These are phyloP conservation scores for Scaeva pyrastri DNA, from an alignment of 2,888 invertebrate species.

Conservation along the genomic window DNA sequence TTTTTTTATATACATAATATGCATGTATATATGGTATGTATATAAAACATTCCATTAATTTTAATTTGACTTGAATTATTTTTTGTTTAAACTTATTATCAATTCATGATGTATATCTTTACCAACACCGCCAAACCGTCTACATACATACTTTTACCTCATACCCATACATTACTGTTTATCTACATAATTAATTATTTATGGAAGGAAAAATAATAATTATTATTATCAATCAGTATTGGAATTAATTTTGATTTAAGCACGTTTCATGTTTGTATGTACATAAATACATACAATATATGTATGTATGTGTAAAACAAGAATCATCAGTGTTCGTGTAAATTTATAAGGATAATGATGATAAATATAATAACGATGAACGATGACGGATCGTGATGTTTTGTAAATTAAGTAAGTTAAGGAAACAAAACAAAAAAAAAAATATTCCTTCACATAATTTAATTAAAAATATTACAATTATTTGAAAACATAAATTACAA, in stretches of 20 bases:
- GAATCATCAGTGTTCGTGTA: not conserved
- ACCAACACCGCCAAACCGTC: too few species aligned
- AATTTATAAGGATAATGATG: not conserved
- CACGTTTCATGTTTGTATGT: constrained; percentile 21
- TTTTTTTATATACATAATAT: too few species aligned
- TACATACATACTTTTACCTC: not conserved
- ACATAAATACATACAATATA: too few species aligned
- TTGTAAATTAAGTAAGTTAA: constrained; percentile 20
- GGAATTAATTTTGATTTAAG: constrained; percentile 59
- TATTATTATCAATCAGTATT: constrained; percentile 52
- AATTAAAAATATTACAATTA: constrained; percentile 55
- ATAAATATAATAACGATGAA: not conserved
- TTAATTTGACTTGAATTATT: not conserved
- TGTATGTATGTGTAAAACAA: not conserved
- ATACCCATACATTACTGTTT: constrained; percentile 1
- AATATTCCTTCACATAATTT: too few species aligned
- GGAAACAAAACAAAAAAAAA: constrained; percentile 16
- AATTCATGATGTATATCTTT: constrained; percentile 42
- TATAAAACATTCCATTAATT: constrained; percentile 26
- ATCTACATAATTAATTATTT: constrained; percentile 38
- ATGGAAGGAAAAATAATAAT: constrained; percentile 47
- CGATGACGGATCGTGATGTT: constrained; percentile 17
- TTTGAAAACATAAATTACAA: not conserved
- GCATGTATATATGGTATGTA: not conserved
- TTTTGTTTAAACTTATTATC: constrained; percentile 39